phyloP scores from a whole-genome alignment of 53 echinoderm and acorn worm species.

The Echinometra lucunter region DNA sequence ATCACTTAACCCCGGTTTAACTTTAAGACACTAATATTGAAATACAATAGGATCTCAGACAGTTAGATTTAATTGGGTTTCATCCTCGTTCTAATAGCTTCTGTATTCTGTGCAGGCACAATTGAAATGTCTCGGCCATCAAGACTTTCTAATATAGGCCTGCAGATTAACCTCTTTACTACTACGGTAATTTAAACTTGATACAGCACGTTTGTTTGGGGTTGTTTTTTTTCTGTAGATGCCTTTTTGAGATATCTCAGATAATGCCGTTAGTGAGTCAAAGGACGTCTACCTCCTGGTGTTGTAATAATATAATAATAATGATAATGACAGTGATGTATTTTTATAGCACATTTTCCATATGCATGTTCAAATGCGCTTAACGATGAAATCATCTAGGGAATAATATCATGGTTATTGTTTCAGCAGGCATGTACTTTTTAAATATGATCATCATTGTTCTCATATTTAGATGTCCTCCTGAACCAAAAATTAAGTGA shows the following conservation, averaged over 20 bases:
- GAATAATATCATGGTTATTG: too few species aligned
- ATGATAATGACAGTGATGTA: too few species aligned
- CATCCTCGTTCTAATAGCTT: background rate
- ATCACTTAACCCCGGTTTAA: slow-evolving; percentile 44
- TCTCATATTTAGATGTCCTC: too few species aligned
- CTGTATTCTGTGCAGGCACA: background rate
- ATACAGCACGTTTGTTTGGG: background rate
- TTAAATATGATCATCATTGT: too few species aligned
- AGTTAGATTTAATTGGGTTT: slow-evolving; percentile 48
- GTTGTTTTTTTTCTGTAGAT: background rate
- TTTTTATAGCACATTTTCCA: too few species aligned
- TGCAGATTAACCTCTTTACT: background rate
- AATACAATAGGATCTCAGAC: slow-evolving; percentile 34
- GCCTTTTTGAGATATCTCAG: background rate
- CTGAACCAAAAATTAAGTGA: too few species aligned
- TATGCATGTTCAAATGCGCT: too few species aligned
- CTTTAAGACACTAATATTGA: slow-evolving; percentile 36
- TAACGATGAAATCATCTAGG: too few species aligned
- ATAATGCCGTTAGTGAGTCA: background rate
- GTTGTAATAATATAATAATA: background rate
- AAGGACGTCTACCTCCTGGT: background rate
- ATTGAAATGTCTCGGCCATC: slow-evolving; percentile 11
- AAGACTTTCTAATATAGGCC: slow-evolving; percentile 34
- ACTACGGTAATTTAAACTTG: background rate
- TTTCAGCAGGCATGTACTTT: too few species aligned